Conservation (phyloP, 2,113 vertebrate species). For the Hippocampus comes region DNA sequence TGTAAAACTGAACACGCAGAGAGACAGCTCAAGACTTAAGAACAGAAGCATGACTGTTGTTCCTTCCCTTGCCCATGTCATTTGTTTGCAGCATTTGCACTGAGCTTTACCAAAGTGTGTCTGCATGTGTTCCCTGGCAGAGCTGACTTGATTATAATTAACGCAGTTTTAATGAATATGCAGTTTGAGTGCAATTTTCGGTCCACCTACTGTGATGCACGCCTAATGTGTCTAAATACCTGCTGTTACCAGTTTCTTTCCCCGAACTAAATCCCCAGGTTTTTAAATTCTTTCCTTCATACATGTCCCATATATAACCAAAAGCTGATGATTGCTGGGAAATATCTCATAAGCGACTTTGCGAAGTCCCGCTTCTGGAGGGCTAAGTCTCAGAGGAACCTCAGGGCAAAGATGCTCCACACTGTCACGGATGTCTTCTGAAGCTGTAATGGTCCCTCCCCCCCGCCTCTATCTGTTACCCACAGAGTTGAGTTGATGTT, state of each 20-base stretch:
- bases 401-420: constrained; percentile 40
- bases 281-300: constrained; percentile 36
- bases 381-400: constrained; percentile 43
- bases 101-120: neutral
- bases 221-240: constrained; percentile 55
- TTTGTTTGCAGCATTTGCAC: constrained; percentile 20
- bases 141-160: constrained; percentile 38
- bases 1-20: too few relatives aligned
- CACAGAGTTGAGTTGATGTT: constrained; percentile 42
- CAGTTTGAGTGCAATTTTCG: constrained; percentile 35
- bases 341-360: constrained; percentile 55
- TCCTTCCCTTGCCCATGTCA: constrained; percentile 6
- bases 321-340: constrained; percentile 55
- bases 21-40: neutral
- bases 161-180: constrained; percentile 39
- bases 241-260: constrained; percentile 47
- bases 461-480: constrained; percentile 31
- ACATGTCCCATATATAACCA: constrained; percentile 44
- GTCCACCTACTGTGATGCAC: constrained; percentile 35
- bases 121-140: constrained; percentile 21
- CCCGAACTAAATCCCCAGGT: constrained; percentile 40
- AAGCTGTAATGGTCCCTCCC: constrained; percentile 30
- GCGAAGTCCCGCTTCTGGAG: constrained; percentile 35
- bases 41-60: constrained; percentile 31
- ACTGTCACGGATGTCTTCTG: constrained; percentile 46